Conservation (phyloP, 2,888 invertebrate species). For the Esperia sulphurella region DNA sequence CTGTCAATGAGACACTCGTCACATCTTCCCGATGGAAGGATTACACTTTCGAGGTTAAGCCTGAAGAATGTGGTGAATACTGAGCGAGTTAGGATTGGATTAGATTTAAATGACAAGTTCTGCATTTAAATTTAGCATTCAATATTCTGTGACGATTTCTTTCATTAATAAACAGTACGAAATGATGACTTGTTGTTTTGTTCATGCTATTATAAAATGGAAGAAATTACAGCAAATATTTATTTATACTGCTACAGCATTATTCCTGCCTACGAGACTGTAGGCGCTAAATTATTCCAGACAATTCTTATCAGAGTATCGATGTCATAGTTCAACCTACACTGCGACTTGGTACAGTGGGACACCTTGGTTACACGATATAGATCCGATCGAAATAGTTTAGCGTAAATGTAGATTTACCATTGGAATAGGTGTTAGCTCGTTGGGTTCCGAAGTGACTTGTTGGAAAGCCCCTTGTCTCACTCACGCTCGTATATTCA, state of each 20-base stretch:
- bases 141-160: no score
- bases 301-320: background rate
- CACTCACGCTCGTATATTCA: slow-evolving; percentile 39
- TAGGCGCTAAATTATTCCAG: background rate
- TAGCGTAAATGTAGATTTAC: slow-evolving; percentile 74
- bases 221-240: no score
- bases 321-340: background rate
- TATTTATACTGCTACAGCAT: no score
- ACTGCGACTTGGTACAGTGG: slow-evolving; percentile 1
- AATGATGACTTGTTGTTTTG: no score
- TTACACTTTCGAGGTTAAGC: slow-evolving; percentile 43
- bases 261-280: no score
- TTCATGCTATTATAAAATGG: no score
- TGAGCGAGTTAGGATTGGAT: no score
- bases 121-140: no score
- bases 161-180: no score
- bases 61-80: slow-evolving; percentile 28
- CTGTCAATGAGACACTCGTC: slow-evolving; percentile 60
- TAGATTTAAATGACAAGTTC: slow-evolving; percentile 11
- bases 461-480: slow-evolving; percentile 48
- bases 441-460: slow-evolving; percentile 31
- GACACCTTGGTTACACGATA: slow-evolving; percentile 52
- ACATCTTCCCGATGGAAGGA: slow-evolving; percentile 59
- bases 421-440: slow-evolving; percentile 60
- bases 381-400: slow-evolving; percentile 74